Conservation (phyloP, 2,113 vertebrate genomes). For the Malurus elegans region DNA sequence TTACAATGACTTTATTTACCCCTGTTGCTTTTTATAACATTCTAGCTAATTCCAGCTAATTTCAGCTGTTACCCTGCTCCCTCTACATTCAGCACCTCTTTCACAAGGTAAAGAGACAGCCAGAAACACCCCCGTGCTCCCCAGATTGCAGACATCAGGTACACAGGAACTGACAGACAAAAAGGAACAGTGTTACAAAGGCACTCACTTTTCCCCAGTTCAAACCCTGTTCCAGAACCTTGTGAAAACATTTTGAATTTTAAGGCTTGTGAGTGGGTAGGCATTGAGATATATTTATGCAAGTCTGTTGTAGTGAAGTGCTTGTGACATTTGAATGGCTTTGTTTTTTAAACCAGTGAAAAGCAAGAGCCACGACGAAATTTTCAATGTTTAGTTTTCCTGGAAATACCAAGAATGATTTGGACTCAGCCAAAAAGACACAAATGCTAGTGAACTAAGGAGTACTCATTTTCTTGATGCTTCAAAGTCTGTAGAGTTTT, state of each 20-base stretch:
- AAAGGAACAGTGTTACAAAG: not conserved
- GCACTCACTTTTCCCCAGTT: not conserved
- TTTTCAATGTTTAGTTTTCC: not conserved
- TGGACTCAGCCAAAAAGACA: not conserved
- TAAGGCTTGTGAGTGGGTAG: not conserved
- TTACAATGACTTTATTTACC: not conserved
- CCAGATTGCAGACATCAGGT: not conserved
- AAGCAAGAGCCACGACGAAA: not conserved
- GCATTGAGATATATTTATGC: not conserved
- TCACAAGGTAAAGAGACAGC: not conserved
- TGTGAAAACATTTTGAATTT: not conserved
- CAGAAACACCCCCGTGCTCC: not conserved
- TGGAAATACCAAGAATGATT: not conserved
- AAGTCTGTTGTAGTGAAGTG: not conserved
- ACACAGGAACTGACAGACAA: not conserved
- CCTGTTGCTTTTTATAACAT: slow-evolving; percentile 24
- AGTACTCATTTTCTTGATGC: not conserved
- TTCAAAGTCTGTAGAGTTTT: not conserved
- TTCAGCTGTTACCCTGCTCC: not conserved
- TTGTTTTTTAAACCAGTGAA: not conserved
- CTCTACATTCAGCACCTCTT: not conserved
- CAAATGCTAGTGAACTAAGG: not conserved
- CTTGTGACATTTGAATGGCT: not conserved
- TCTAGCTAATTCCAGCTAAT: not conserved
- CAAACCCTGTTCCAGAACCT: not conserved